Conservation (phyloP, 2,888 invertebrate genomes). For the Thereva unica region DNA sequence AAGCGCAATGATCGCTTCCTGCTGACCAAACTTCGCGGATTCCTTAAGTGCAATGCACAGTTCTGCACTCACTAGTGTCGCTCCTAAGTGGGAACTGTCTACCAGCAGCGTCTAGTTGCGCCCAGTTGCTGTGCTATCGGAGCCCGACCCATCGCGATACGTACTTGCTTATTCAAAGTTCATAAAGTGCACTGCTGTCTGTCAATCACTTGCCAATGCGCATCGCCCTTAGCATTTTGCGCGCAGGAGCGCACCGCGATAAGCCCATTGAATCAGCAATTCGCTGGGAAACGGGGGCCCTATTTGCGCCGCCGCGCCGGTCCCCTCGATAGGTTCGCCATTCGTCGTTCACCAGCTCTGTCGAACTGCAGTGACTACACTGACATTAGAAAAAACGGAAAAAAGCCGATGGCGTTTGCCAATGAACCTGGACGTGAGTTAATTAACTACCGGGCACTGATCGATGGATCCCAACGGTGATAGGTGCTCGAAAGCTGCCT, state of each 20-base stretch:
- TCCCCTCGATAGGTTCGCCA: too few species aligned
- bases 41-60: constrained; percentile 10
- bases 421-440: constrained; percentile 35
- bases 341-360: neutral
- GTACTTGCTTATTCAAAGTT: constrained; percentile 31
- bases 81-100: constrained; percentile 9
- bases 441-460: constrained; percentile 32
- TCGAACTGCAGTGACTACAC: constrained; percentile 6
- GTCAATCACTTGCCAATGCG: constrained; percentile 27
- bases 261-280: constrained; percentile 33
- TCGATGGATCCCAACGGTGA: constrained; percentile 8
- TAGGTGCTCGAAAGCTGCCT: constrained; percentile 19
- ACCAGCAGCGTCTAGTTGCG: constrained; percentile 5
- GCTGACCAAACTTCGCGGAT: constrained; percentile 21
- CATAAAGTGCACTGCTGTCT: constrained; percentile 30
- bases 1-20: constrained; percentile 22
- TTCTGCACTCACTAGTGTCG: neutral
- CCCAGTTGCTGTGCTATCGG: neutral
- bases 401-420: constrained; percentile 25
- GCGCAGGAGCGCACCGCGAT: constrained; percentile 15
- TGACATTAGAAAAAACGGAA: constrained; percentile 17
- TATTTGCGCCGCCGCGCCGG: constrained; percentile 4
- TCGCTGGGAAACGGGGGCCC: constrained; percentile 11
- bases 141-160: too few species aligned
- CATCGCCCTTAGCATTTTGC: constrained; percentile 18